A percentile compares a stretch with the other conserved stretches of the same genome.
Conservation (phyloP, 2,888 invertebrate species). For the Xanthia togata region DNA sequence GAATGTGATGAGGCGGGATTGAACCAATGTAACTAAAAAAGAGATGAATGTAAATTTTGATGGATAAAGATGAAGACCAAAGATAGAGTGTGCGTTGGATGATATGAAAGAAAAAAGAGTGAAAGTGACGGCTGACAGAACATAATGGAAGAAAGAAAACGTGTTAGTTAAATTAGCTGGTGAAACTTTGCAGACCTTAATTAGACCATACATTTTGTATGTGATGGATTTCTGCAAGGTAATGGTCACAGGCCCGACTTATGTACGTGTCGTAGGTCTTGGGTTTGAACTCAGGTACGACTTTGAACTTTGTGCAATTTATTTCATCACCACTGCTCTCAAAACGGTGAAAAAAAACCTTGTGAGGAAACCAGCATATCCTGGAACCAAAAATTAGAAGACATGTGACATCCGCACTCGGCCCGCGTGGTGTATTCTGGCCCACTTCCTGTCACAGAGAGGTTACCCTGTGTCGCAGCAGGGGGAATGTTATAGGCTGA, state of each 20-base stretch:
- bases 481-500: too few species aligned
- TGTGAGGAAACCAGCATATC: too few species aligned
- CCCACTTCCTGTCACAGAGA: neutral
- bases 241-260: neutral
- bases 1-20: neutral
- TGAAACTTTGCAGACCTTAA: neutral
- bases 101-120: neutral
- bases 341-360: neutral
- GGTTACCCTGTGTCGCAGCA: neutral
- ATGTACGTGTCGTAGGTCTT: neutral
- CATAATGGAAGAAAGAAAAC: neutral
- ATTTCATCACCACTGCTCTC: neutral
- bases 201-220: neutral
- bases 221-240: neutral
- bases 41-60: neutral
- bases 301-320: neutral
- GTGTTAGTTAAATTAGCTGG: neutral
- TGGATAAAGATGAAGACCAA: neutral
- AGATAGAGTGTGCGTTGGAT: neutral
- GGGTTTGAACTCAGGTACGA: neutral
- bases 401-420: neutral
- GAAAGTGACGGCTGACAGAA: neutral
- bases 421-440: neutral
- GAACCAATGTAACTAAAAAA: too few species aligned
- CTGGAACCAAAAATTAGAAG: neutral